A percentile compares a stretch with the other conserved stretches of the same genome.
These are phyloP conservation scores for Ariolimax columbianus DNA, from an alignment of 2,888 invertebrate species.

Conservation along the genomic window DNA sequence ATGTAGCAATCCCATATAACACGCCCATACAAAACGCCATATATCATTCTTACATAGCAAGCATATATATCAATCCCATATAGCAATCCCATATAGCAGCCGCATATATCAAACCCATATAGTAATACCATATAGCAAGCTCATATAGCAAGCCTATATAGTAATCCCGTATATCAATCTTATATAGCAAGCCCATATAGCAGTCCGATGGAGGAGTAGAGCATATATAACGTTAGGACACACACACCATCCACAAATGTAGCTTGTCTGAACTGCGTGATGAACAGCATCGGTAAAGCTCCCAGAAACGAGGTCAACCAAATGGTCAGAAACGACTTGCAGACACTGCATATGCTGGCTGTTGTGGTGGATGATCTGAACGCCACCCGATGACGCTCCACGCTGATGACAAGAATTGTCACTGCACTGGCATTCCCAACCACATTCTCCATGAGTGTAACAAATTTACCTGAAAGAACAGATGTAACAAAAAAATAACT, in stretches of 20 bases:
- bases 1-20: too few relatives aligned
- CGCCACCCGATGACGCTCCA: slow-evolving; percentile 93
- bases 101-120: too few relatives aligned
- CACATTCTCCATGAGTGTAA: slow-evolving; percentile 93
- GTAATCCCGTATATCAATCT: too few relatives aligned
- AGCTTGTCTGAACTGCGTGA: slow-evolving; percentile 87
- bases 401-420: slow-evolving; percentile 94
- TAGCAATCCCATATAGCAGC: too few relatives aligned
- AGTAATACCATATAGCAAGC: too few relatives aligned
- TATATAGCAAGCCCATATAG: too few relatives aligned
- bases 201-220: too few relatives aligned
- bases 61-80: too few relatives aligned
- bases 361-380: slow-evolving; percentile 84
- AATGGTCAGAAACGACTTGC: slow-evolving; percentile 73
- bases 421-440: slow-evolving; percentile 94
- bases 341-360: slow-evolving; percentile 75
- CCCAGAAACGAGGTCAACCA: slow-evolving; percentile 76
- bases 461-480: slow-evolving; percentile 87
- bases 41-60: too few relatives aligned
- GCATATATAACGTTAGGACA: too few relatives aligned
- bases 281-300: slow-evolving; percentile 87
- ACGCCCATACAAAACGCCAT: too few relatives aligned
- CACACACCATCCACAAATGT: slow-evolving; percentile 83
- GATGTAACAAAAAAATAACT: not conserved
- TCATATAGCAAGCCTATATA: too few relatives aligned